phyloP scores from a whole-genome alignment of 2,888 invertebrate genomes.

The Erebia epiphron region DNA sequence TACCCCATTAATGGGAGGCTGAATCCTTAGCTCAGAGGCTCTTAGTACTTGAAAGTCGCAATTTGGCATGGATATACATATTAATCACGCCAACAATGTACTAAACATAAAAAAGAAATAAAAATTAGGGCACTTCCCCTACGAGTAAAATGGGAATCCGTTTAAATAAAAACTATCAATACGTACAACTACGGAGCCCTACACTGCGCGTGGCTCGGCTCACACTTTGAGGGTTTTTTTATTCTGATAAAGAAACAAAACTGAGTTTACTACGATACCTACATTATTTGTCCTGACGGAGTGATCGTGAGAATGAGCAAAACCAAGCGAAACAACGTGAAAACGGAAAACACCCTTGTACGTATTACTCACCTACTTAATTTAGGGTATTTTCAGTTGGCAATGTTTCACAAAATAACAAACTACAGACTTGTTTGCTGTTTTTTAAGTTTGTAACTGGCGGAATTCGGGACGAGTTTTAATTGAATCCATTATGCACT shows the following conservation, averaged over 20 bases:
- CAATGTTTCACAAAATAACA: conserved; percentile 34
- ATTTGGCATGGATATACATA: no score
- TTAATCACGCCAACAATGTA: no score
- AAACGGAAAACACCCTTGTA: conserved; percentile 74
- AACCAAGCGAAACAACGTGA: conserved; percentile 76
- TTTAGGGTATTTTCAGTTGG: conserved; percentile 60
- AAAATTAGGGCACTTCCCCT: no score
- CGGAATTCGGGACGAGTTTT: conserved; percentile 29
- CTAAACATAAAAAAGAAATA: no score
- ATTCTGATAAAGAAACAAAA: neutral
- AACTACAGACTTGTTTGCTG: conserved; percentile 25
- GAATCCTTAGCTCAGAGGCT: no score
- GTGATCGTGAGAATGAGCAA: conserved; percentile 65
- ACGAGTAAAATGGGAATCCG: no score
- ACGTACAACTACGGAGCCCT: no score
- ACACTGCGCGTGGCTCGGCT: no score
- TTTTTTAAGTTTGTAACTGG: conserved; percentile 27
- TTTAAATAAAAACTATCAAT: no score
- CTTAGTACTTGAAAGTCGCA: no score
- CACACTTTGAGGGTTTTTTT: neutral
- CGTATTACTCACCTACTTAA: conserved; percentile 59
- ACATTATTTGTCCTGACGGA: conserved; percentile 15
- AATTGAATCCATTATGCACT: conserved; percentile 31
- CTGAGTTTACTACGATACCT: conserved; percentile 20
- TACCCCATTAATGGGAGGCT: no score